These are phyloP conservation scores for Globia sparganii DNA, from an alignment of 2,888 invertebrate species.

Conservation along the genomic window DNA sequence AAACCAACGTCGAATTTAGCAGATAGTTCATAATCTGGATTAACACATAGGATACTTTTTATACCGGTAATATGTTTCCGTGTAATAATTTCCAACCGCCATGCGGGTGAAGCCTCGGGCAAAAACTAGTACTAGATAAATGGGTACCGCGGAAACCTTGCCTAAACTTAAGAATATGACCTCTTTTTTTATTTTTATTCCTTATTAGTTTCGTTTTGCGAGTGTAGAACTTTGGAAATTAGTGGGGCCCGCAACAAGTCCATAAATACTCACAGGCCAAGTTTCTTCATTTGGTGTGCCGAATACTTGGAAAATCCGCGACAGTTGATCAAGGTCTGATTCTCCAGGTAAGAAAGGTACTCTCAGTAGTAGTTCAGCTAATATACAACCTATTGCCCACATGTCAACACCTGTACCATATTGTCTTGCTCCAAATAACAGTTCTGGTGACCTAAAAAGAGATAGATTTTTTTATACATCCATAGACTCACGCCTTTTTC, in stretches of 20 bases:
- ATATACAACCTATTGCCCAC: conserved; percentile 99
- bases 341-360: conserved; percentile 99
- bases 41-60: too few species aligned
- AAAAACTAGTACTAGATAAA: too few species aligned
- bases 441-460: conserved; percentile 94
- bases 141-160: too few species aligned
- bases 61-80: too few species aligned
- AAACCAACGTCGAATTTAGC: too few species aligned
- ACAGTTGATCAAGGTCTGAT: conserved; percentile 98
- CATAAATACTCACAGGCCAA: conserved; percentile 94
- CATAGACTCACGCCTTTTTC: background rate
- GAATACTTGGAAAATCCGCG: conserved; percentile 97
- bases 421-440: conserved; percentile 98
- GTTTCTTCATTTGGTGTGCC: conserved; percentile 98
- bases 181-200: background rate
- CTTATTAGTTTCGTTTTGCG: background rate
- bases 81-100: too few species aligned
- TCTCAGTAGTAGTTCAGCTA: conserved; percentile 97
- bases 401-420: conserved; percentile 99
- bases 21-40: too few species aligned
- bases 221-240: background rate
- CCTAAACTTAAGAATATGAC: background rate
- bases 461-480: background rate
- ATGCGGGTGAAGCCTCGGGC: too few species aligned
- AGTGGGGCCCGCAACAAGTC: background rate